Evolutionary conservation across 2,888 invertebrate species (phyloP), one percentile per base, ranked within the genome.

Genomic region (Isotomurus palustris): DNA sequence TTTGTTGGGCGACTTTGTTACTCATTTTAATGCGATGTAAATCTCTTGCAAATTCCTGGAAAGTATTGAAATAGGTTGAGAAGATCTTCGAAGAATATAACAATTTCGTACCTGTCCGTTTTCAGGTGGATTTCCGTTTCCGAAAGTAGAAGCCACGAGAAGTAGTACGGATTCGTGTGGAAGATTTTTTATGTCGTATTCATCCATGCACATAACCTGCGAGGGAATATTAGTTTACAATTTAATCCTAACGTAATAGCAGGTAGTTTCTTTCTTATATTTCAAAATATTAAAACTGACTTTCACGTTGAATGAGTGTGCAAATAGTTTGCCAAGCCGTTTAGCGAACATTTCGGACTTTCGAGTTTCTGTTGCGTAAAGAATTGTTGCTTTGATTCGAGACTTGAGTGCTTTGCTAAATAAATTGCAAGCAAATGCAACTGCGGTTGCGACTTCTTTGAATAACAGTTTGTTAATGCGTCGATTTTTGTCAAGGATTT

Each of bases 111-210:
- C 91, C 78, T 92, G 91, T 60, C 95, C 95, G 77, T 94, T 95
- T 78, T 95, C 95, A 1, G 95, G 95, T 21, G 95, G 92, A 79
- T 95, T 94, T 1, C 95, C 95, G 74, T 95, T 95, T 17, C 95
- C 95, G 74, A 95, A 95, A 1, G 96, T 96, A 10, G 94, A 95
- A 14, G 93, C 91, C 24, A 95, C 88, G n/a, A 95, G 88, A 65
- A 96, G 77, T 19, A 95, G 78, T 36, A 96, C 78, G 3, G 93
- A 91, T 77, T 95, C 95, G 73, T 95, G 93, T 75, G 93, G 93
- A 73, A 96, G 88, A 66, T 89, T 90, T 51, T 88, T 88, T 72
- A 92, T 87, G 74, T 95, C 94, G 74, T 95, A 96, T 72, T 94
- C 92, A 35, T 86, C 84, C 94, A 95, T 94, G 74, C 88, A 89